These are phyloP conservation scores for Panurus biarmicus DNA, from an alignment of 2,113 vertebrate genomes.

Conservation along the genomic window DNA sequence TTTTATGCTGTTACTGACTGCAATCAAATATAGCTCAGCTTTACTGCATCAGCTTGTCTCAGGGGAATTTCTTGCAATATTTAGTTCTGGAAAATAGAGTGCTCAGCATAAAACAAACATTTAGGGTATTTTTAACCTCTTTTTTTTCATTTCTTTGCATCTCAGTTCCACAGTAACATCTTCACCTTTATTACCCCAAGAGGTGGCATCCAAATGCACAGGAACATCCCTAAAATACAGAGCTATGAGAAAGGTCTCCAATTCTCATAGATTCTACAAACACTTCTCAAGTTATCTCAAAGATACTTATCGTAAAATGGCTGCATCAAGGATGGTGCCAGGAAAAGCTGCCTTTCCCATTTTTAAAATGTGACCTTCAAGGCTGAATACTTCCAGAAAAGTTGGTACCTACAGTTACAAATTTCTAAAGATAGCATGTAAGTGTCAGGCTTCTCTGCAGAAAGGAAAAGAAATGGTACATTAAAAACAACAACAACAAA, in stretches of 20 bases:
- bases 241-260: background rate
- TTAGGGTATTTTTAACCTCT: background rate
- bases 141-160: background rate
- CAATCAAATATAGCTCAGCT: background rate
- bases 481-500: background rate
- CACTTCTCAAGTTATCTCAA: background rate
- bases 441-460: background rate
- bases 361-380: background rate
- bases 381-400: background rate
- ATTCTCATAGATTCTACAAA: background rate
- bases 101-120: background rate
- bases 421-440: background rate
- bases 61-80: background rate
- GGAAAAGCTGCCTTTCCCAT: background rate
- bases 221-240: background rate
- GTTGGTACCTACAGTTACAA: background rate
- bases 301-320: background rate
- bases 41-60: background rate
- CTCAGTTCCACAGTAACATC: rapidly evolving
- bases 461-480: background rate
- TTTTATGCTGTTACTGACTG: slow-evolving; percentile 1
- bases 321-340: background rate
- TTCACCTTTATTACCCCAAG: background rate
- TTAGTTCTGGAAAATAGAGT: background rate
- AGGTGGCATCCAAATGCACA: background rate